Evolutionary conservation across 2,888 invertebrate genomes (phyloP).

Genomic region (Xestia ashworthii): DNA sequence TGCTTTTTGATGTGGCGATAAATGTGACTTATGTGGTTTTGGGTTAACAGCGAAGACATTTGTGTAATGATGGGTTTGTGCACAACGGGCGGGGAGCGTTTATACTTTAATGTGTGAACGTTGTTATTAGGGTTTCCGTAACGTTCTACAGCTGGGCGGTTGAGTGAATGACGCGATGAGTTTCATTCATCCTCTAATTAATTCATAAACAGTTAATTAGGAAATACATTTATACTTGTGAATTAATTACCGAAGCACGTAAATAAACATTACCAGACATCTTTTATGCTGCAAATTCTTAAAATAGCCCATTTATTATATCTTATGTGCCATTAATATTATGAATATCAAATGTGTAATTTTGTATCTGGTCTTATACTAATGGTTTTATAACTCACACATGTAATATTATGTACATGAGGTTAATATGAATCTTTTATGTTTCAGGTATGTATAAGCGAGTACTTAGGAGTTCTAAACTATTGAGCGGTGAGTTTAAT

Average conservation of each 20-base stretch:
- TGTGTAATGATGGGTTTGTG: conserved; percentile 85
- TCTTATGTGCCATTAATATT: conserved; percentile 10
- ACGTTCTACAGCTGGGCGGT: conserved; percentile 37
- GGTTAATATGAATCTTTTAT: conserved; percentile 47
- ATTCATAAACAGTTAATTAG: conserved; percentile 23
- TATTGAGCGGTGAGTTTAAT: conserved; percentile 72
- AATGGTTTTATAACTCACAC: conserved; percentile 11
- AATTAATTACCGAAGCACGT: conserved; percentile 10
- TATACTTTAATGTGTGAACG: conserved; percentile 80
- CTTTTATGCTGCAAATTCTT: conserved; percentile 15
- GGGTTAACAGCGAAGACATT: conserved; percentile 81
- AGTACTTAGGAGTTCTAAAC: conserved; percentile 39
- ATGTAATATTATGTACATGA: conserved; percentile 15
- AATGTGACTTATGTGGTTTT: conserved; percentile 90
- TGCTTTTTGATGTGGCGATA: conserved; percentile 90
- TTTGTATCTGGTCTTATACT: conserved; percentile 6
- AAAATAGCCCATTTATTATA: conserved; percentile 24
- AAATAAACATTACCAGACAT: conserved; percentile 1
- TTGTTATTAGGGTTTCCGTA: conserved; percentile 79
- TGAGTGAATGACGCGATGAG: conserved; percentile 41
- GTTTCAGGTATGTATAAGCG: conserved; percentile 64
- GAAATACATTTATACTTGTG: conserved; percentile 29
- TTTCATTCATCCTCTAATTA: conserved; percentile 38
- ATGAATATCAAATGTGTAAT: conserved; percentile 20
- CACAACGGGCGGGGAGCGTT: conserved; percentile 82